These are phyloP conservation scores for Nerophis ophidion DNA, from an alignment of 2,113 vertebrate species.

Conservation along the genomic window DNA sequence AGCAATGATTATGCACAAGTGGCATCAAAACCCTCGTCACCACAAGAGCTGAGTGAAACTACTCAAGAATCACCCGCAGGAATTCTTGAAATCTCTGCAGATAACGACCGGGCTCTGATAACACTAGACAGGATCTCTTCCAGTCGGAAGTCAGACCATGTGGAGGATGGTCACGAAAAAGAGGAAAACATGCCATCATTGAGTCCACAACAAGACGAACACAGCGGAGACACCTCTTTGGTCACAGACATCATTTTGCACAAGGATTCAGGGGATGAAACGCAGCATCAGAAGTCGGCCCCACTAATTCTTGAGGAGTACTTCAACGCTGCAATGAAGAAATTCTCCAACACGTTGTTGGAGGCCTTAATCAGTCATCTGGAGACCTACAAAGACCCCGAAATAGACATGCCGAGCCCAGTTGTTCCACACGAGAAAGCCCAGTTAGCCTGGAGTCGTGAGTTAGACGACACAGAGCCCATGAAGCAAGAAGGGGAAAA, in stretches of 20 bases:
- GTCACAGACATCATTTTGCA: neutral
- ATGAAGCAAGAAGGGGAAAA: neutral
- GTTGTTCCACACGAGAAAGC: neutral
- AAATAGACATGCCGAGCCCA: neutral
- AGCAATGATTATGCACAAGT: neutral
- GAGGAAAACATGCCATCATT: neutral
- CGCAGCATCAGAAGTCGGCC: neutral
- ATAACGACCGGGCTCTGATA: neutral
- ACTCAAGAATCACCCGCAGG: neutral
- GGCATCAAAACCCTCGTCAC: neutral
- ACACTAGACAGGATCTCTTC: neutral
- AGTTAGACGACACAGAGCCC: neutral
- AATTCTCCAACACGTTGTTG: slow-evolving; percentile 4
- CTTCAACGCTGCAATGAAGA: slow-evolving; percentile 7
- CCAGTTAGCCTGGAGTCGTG: neutral
- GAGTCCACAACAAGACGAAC: neutral
- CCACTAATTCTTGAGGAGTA: slow-evolving; percentile 4
- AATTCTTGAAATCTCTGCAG: neutral
- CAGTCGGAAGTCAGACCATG: neutral
- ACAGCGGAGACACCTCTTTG: neutral
- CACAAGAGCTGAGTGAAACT: neutral
- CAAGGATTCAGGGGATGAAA: slow-evolving; percentile 1
- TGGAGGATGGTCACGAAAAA: neutral
- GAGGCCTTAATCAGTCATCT: slow-evolving; percentile 1
- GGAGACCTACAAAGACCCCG: slow-evolving; percentile 2